Percentiles rank a stretch among this genome's conserved stretches.
Evolutionary conservation across 2,888 invertebrate species (phyloP).

Genomic region (Minunthozetes semirufus): DNA sequence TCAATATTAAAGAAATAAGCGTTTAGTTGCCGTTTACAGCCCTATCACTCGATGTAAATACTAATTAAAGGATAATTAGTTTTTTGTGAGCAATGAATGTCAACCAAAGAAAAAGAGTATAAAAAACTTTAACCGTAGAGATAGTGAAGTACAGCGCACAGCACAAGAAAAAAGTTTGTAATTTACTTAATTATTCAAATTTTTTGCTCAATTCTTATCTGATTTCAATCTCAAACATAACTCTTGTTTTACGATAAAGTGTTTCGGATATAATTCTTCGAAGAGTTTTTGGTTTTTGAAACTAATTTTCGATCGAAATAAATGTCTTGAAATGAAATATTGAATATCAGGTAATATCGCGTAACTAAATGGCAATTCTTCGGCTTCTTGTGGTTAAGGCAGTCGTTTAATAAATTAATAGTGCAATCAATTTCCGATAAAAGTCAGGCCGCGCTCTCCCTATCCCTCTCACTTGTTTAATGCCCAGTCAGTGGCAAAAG

Average conservation of each 20-base stretch:
- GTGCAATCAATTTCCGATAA: neutral
- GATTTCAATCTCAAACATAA: too few species aligned
- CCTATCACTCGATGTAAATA: neutral
- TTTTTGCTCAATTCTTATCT: too few species aligned
- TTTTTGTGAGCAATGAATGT: neutral
- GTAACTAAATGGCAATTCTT: neutral
- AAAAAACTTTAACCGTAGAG: neutral
- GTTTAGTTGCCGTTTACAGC: neutral
- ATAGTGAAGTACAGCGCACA: neutral
- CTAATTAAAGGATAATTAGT: slow-evolving; percentile 13
- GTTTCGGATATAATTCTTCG: too few species aligned
- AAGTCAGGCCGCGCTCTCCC: neutral
- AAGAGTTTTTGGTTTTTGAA: too few species aligned
- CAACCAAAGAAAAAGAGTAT: neutral
- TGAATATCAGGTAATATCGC: slow-evolving; percentile 1
- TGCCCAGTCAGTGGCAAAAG: neutral
- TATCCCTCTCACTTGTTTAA: neutral
- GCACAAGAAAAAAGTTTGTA: too few species aligned
- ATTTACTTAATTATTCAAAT: too few species aligned
- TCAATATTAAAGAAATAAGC: slow-evolving; percentile 8
- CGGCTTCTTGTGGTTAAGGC: neutral
- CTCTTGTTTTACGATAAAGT: too few species aligned
- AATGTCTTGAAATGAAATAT: neutral
- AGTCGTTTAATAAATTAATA: slow-evolving; percentile 9
- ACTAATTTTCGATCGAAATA: neutral